Evolutionary conservation across 1,140 invertebrate genomes (phyloP), one percentile per base, ranked within the genome.

Genomic region (Zaprionus nigranus): DNA sequence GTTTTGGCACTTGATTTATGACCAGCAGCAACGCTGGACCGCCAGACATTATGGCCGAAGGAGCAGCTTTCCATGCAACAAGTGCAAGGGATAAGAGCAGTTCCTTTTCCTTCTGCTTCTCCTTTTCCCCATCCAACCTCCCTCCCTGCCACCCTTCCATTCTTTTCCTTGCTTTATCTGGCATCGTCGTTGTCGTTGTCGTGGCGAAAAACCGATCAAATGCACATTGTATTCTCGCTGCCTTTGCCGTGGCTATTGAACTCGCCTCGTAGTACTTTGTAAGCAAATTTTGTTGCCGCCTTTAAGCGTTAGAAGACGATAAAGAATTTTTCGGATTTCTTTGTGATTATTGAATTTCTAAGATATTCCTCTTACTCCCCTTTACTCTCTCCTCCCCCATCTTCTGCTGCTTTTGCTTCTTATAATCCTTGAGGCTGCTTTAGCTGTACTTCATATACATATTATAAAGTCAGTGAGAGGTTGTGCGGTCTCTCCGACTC

Each of bases 1-100:
- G 46, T 65, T 65, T 72, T 76, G 68, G 62, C 69, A 72, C 68
- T 76, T 76, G 74, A 76, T 76, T 76, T 76, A 76, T 72, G 62
- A 40, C 61, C 68, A 76, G 36, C 74, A 61, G 43, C 57, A 53
- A 26, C 40, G 60, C 34, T 51, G 53, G 72, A 58, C 65, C 40
- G 56, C 12, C 49, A 58, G 20, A 58, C 20, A 30, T 54, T 28
- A 24, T 54, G 26, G 53, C 53, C 26, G 51, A 12, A 12, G 2
- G 24, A 15, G 22, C 26, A 28, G 36, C 30, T 22, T 17, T n/a
- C 12, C 69, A 58, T 57, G 67, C 74, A 72, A 72, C 67, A 76
- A 72, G 74, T 76, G 68, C 57, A 40, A 36, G 28, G 30, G 4
- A 57, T 59, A 68, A 38, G 43, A 60, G 56, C 20, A 62, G 17